Conservation (phyloP, 92 coral and sea anemone species). For the Montipora capitata region DNA sequence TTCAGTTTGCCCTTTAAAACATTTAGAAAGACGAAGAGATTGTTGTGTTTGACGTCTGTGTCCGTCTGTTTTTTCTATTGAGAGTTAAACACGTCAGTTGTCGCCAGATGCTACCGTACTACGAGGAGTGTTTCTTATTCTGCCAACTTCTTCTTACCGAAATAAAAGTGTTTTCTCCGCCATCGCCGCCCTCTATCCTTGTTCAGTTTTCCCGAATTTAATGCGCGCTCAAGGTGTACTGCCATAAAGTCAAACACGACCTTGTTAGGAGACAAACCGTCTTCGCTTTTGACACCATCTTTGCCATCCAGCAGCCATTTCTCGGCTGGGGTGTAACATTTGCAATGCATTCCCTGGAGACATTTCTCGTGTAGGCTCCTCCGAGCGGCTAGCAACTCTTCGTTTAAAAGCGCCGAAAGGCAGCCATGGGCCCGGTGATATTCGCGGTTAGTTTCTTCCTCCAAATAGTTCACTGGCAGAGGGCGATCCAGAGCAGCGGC, state of each 20-base stretch:
- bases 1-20: too few relatives aligned
- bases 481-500: slow-evolving; percentile 53
- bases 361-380: slow-evolving; percentile 73
- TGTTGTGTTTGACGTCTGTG: not conserved
- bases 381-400: slow-evolving; percentile 68
- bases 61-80: not conserved
- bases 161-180: slow-evolving; percentile 72
- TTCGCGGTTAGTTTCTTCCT: slow-evolving; percentile 74
- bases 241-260: slow-evolving; percentile 86
- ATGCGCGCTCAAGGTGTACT: slow-evolving; percentile 90
- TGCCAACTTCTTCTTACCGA: not conserved
- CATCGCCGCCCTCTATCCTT: slow-evolving; percentile 91
- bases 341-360: slow-evolving; percentile 59
- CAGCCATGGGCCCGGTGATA: slow-evolving; percentile 68
- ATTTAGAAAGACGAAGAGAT: not conserved
- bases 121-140: not conserved
- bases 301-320: slow-evolving; percentile 44
- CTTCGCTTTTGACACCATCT: slow-evolving; percentile 29
- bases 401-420: slow-evolving; percentile 62
- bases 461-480: slow-evolving; percentile 58
- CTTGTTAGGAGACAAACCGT: slow-evolving; percentile 25
- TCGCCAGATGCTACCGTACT: too few relatives aligned
- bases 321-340: slow-evolving; percentile 41
- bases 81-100: too few relatives aligned
- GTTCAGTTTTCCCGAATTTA: slow-evolving; percentile 88